Conservation (phyloP, 2,888 invertebrate genomes). For the Lacanobia oleracea region DNA sequence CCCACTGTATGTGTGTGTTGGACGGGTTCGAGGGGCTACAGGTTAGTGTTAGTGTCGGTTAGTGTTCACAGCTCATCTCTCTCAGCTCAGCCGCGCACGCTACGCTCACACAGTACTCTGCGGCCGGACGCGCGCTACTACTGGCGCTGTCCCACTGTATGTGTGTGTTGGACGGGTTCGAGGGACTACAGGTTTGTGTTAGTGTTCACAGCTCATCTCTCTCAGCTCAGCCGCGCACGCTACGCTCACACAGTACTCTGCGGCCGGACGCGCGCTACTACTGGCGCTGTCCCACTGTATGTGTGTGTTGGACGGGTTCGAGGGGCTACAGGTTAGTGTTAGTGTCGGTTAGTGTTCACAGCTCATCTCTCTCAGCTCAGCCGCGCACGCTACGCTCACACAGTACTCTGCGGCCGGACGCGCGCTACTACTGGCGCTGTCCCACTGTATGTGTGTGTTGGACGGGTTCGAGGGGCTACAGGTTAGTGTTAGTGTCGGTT, state of each 20-base stretch:
- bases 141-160: too few relatives aligned
- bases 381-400: slow-evolving; percentile 67
- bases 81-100: too few relatives aligned
- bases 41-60: too few relatives aligned
- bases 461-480: slow-evolving; percentile 72
- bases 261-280: slow-evolving; percentile 73
- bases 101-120: too few relatives aligned
- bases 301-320: slow-evolving; percentile 75
- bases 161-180: too few relatives aligned
- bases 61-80: too few relatives aligned
- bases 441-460: slow-evolving; percentile 75
- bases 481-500: slow-evolving; percentile 46
- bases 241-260: slow-evolving; percentile 72
- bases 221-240: slow-evolving; percentile 70
- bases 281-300: slow-evolving; percentile 76
- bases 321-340: slow-evolving; percentile 68
- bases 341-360: slow-evolving; percentile 64
- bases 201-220: slow-evolving; percentile 72
- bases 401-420: slow-evolving; percentile 74
- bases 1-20: too few relatives aligned
- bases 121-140: too few relatives aligned
- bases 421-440: slow-evolving; percentile 77
- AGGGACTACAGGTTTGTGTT: not conserved
- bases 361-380: slow-evolving; percentile 71
- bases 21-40: too few relatives aligned